Evolutionary conservation across 2,888 invertebrate genomes (phyloP).

Genomic region (Mystacides longicornis): DNA sequence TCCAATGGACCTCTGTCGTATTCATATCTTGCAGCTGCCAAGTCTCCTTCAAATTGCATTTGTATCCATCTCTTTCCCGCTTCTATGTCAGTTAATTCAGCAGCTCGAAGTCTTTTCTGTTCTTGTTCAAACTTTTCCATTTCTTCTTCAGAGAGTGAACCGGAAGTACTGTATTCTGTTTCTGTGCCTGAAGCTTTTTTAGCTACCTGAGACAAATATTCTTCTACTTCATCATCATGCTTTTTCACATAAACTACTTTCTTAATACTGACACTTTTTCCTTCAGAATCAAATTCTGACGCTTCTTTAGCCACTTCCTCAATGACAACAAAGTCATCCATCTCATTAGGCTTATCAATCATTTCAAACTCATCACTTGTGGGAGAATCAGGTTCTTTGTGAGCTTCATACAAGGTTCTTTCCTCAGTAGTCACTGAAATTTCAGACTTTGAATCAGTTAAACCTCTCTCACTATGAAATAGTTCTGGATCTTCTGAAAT

Average conservation of each 20-base stretch:
- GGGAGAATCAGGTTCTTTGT: conserved; percentile 64
- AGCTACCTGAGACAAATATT: conserved; percentile 61
- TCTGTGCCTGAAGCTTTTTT: conserved; percentile 55
- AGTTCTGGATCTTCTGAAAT: conserved; percentile 53
- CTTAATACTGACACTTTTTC: conserved; percentile 68
- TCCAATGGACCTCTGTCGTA: conserved; percentile 78
- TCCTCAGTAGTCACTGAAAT: conserved; percentile 55
- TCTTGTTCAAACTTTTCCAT: conserved; percentile 61
- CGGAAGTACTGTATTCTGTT: conserved; percentile 49
- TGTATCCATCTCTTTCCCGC: conserved; percentile 84
- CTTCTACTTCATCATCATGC: conserved; percentile 64
- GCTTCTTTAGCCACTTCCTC: conserved; percentile 86
- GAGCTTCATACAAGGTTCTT: conserved; percentile 45
- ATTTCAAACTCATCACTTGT: conserved; percentile 82
- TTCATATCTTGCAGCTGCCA: conserved; percentile 60
- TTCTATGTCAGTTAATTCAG: conserved; percentile 52
- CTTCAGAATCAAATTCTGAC: conserved; percentile 73
- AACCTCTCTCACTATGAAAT: conserved; percentile 33
- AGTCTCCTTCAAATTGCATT: conserved; percentile 76
- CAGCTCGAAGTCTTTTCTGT: conserved; percentile 47
- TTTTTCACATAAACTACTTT: conserved; percentile 48
- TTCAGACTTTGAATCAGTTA: conserved; percentile 46
- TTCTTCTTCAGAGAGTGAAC: conserved; percentile 54
- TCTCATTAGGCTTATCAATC: conserved; percentile 78
- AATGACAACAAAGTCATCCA: conserved; percentile 81